A percentile compares a stretch with the other conserved stretches of the same genome.
Conservation (phyloP, 2,113 vertebrate genomes). For the cat (Felis catus) region DNA sequence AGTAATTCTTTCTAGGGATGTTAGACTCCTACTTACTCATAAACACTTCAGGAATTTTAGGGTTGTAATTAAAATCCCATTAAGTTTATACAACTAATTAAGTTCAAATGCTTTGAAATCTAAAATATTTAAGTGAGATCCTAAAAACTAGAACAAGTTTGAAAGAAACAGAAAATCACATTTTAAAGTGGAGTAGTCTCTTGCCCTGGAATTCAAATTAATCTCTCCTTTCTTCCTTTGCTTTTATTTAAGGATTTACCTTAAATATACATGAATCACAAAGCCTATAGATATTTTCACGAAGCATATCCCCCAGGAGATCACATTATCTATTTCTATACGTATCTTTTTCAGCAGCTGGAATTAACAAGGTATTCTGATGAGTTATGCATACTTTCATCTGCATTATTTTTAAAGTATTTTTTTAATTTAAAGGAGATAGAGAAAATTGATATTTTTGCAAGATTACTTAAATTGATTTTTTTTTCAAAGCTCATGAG, state of each 20-base stretch:
- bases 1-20: neutral
- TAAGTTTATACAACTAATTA: constrained; percentile 15
- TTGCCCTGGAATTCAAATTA: neutral
- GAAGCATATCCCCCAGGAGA: neutral
- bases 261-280: neutral
- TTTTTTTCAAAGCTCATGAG: constrained; percentile 14
- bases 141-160: neutral
- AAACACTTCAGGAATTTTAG: neutral
- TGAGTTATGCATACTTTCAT: neutral
- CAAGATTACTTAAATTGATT: neutral
- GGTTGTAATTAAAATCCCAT: neutral
- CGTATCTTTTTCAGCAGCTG: neutral
- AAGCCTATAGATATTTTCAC: neutral
- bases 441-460: constrained; percentile 20
- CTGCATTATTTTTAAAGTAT: neutral
- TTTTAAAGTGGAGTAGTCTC: neutral
- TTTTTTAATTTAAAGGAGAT: neutral
- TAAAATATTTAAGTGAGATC: neutral
- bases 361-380: neutral
- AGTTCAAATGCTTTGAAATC: neutral
- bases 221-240: neutral
- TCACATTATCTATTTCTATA: neutral
- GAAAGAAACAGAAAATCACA: neutral
- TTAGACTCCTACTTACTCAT: neutral
- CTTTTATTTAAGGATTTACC: neutral